Evolutionary conservation across 2,888 invertebrate genomes (phyloP).

Genomic region (Fissipunctia ypsillon): DNA sequence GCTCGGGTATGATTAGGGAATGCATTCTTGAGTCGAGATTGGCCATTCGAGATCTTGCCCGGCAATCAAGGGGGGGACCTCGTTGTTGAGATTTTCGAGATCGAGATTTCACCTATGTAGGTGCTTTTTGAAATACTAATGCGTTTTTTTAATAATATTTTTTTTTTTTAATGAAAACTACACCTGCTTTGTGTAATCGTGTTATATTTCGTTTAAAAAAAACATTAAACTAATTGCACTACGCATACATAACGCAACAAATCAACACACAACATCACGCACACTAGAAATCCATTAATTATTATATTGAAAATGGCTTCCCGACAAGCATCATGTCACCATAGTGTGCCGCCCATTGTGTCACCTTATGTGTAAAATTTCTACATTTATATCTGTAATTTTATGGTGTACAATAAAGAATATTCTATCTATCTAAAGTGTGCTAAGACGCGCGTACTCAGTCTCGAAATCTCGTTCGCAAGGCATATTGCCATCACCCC

Average conservation of each 20-base stretch:
- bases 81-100: not conserved
- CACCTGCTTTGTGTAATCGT: not conserved
- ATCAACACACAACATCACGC: too few species aligned
- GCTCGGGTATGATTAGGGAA: conserved; percentile 90
- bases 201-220: not conserved
- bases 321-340: not conserved
- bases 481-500: conserved; percentile 70
- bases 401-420: too few species aligned
- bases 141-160: not conserved
- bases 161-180: not conserved
- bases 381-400: too few species aligned
- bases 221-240: too few species aligned
- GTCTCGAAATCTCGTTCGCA: not conserved
- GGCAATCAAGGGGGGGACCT: not conserved
- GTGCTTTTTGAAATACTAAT: not conserved
- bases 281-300: too few species aligned
- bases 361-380: too few species aligned
- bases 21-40: not conserved
- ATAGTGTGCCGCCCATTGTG: too few species aligned
- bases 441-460: not conserved
- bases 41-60: not conserved
- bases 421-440: too few species aligned
- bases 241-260: too few species aligned
- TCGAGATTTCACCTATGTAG: not conserved
- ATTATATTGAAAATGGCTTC: not conserved